Evolutionary conservation across 2,888 invertebrate species (phyloP).

Genomic region (Muscina levida): DNA sequence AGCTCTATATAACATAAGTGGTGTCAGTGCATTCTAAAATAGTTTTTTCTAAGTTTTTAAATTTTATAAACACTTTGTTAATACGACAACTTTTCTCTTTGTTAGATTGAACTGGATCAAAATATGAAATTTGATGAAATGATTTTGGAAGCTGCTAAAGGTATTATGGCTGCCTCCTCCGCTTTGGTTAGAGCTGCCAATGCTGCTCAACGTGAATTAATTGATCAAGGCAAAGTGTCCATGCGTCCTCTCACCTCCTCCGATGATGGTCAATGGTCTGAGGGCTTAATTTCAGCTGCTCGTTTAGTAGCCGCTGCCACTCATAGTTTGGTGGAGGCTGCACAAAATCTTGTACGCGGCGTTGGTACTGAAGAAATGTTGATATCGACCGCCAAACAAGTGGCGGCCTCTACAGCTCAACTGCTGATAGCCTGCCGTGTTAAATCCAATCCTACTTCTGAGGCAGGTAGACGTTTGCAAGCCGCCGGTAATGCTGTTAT

Average conservation of each 20-base stretch:
- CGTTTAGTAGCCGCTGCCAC: conserved; percentile 98
- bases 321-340: conserved; percentile 98
- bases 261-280: conserved; percentile 99
- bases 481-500: conserved; percentile 98
- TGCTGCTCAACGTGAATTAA: conserved; percentile 97
- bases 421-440: conserved; percentile 99
- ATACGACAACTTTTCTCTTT: no score
- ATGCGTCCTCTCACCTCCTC: conserved; percentile 90
- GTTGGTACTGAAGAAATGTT: conserved; percentile 96
- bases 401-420: conserved; percentile 98
- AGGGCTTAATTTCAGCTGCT: conserved; percentile 97
- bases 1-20: neutral
- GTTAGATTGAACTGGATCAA: conserved; percentile 84
- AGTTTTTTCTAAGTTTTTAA: neutral
- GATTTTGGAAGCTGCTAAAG: conserved; percentile 98
- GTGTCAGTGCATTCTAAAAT: neutral
- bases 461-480: conserved; percentile 94
- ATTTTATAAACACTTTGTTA: no score
- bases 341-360: conserved; percentile 96
- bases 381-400: conserved; percentile 97
- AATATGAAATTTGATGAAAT: conserved; percentile 99
- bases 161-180: conserved; percentile 97
- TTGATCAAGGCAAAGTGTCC: conserved; percentile 93
- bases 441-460: conserved; percentile 97
- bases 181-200: conserved; percentile 98